Base-by-base conservation (phyloP, 23 tunicate genomes). In the Phallusia fumigata region DNA sequence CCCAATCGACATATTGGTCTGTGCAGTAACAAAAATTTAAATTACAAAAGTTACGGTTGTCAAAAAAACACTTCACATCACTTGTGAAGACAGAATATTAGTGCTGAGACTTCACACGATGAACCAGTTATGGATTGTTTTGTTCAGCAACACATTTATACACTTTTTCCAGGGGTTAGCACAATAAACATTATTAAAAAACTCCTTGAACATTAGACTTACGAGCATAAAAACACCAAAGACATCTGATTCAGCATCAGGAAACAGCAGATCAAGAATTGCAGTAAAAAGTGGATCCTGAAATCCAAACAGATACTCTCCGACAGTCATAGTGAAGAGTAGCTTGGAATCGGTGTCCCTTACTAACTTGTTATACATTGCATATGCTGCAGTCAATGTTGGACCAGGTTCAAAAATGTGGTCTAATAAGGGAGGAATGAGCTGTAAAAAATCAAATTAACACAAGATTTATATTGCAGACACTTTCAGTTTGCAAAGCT, bases 191-290 rank as follows among this genome's bases (percentile, higher is more conserved):
- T 3, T 40, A 5, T 40, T 40, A 40, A 40, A n/a, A n/a, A n/a
- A n/a, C n/a, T n/a, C n/a, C n/a, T n/a, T n/a, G n/a, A n/a, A n/a
- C n/a, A 40, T 58, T 58, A 1, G 15, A 21, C 87, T 79, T 73
- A 88, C 93, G 44, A 83, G 34, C 34, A 77, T 35, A 35, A 88
- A 88, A n/a, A 88, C 49, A 2, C 93, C 93, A 83, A 88, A 83
- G 31, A 73, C 53, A 28, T 79, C 87, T 32, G 49, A 35, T 1
- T 64, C 72, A 26, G 81, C 33, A 45, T 76, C 79, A 26, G 87
- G 81, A 44, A 75, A 75, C 36, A 84, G 26, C 16, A 77, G 30
- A 8, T 81, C 90, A 52, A 87, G 50, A 32, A 88, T n/a, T 13
- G 80, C 83, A n/a, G 79, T 52, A 18, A 83, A 64, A 31, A 88